Evolutionary conservation across 2,113 vertebrate genomes (phyloP), one percentile per base, ranked within the genome.

Genomic region (Psophia crepitans): DNA sequence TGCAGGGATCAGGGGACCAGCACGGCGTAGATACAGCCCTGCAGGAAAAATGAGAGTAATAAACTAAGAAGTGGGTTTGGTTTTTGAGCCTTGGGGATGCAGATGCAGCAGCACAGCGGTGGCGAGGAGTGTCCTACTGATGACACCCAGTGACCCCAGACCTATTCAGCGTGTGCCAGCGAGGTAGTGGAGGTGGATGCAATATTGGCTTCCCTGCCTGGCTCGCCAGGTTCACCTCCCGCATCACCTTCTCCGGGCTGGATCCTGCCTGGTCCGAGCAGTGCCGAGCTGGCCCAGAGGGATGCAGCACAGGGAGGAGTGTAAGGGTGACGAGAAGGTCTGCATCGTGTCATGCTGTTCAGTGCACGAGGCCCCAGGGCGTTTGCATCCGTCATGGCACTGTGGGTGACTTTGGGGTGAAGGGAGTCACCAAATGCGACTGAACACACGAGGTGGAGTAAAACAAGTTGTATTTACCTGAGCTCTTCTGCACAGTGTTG

Each of bases 301-400:
- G 39, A 32, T 0, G 0, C 0, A 0, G 43, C 43, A 20, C 2
- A 1, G 60, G 43, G 20, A 68, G 44, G 54, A 92, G 30, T 1
- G 1, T 68, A 43, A 60, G 53, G 7, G 17, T 54, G 69, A 57
- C 6, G 12, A 51, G 63, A 65, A 43, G 27, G 26, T 68, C 41
- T 43, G 33, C 4, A 13, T 80, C 60, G 39, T 18, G 4, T 76
- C 2, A 2, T 18, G 20, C 35, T 26, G 22, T 28, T 61, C 20
- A 9, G 0, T 16, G 14, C 56, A 8, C 0, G 2, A 28, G 13
- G 11, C 68, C 41, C 57, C 48, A 49, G 37, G 30, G 49, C 1
- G 5, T 60, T 76, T 76, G 27, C 58, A 37, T 61, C 88, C 63
- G 0, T 74, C 12, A 2, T 8, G 23, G 76, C 53, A 73, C 57